Base-by-base conservation (phyloP, 2,113 vertebrate species). In the Xyrauchen texanus region DNA sequence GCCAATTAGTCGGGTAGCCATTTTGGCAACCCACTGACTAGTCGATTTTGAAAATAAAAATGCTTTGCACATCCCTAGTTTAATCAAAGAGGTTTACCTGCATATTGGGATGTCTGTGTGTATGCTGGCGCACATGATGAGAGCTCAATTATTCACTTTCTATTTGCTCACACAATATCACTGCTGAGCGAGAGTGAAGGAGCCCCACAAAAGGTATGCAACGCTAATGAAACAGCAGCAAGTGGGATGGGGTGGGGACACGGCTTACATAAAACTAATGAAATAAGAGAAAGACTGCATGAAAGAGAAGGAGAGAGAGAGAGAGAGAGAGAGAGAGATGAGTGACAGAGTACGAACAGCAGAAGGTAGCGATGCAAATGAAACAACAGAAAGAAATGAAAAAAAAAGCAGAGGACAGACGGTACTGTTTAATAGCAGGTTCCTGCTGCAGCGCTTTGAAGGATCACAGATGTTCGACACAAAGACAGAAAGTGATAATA, bases 101-200 rank as follows among this genome's bases (percentile, higher is more conserved):
- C 60, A 8, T 5, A 34, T 34, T 34, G 21, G 12, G 10, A 55
- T 9, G 2, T 16, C 58, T 34, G 46, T 6, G 52, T 46, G 10
- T 16, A 12, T 44, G 45, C 46, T 9, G 55, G 13, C 42, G 11
- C n/a, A n/a, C 21, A 34, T 47, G 66, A 51, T 51, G 9, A 65
- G 49, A 65, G 49, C 76, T 63, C 65, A 78, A 76, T 81, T 69
- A 84, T 78, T 52, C 64, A 65, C 61, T 72, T 79, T n/a, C 52
- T 75, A 68, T 84, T 80, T 78, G 71, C 53, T 81, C 47, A 77
- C 51, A 68, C 8, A 81, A 69, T 76, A 57, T 51, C 61, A 53
- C 60, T 60, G 69, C 58, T 67, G 72, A 76, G 55, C 15, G 34
- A 13, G 61, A 75, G 69, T 8, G 66, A 34, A 60, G 42, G 8